Conservation (phyloP, 2,797 vertebrate species). For the Spinus pinus region DNA sequence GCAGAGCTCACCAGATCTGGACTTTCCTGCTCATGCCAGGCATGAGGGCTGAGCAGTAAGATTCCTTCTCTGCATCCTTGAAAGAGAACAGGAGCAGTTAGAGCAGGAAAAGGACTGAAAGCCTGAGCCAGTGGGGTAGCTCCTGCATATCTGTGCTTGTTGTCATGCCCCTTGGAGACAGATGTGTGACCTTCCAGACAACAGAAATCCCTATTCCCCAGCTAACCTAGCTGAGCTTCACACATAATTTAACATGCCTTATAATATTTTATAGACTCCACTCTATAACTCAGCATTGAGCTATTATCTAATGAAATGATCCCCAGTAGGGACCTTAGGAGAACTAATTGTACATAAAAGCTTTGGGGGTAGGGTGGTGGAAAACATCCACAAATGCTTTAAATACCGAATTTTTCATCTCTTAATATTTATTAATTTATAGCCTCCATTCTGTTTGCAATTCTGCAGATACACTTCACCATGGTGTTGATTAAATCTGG, state of each 20-base stretch:
- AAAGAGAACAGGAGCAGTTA: not conserved
- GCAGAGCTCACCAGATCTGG: not conserved
- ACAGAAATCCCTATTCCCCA: not conserved
- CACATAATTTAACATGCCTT: not conserved
- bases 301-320: constrained; percentile 12
- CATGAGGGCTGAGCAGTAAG: not conserved
- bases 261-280: not conserved
- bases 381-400: not conserved
- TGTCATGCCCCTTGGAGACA: not conserved
- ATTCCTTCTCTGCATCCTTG: not conserved
- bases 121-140: not conserved
- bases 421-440: not conserved
- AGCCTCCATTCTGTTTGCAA: not conserved
- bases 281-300: not conserved
- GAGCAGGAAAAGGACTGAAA: not conserved
- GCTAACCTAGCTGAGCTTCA: not conserved
- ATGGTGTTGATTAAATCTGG: not conserved
- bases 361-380: not conserved
- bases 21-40: not conserved
- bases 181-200: not conserved
- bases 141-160: not conserved
- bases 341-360: not conserved
- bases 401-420: not conserved
- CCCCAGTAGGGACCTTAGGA: not conserved
- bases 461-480: not conserved